Evolutionary conservation across 2,113 vertebrate species (phyloP).

Genomic region (Chaetodon auriga): DNA sequence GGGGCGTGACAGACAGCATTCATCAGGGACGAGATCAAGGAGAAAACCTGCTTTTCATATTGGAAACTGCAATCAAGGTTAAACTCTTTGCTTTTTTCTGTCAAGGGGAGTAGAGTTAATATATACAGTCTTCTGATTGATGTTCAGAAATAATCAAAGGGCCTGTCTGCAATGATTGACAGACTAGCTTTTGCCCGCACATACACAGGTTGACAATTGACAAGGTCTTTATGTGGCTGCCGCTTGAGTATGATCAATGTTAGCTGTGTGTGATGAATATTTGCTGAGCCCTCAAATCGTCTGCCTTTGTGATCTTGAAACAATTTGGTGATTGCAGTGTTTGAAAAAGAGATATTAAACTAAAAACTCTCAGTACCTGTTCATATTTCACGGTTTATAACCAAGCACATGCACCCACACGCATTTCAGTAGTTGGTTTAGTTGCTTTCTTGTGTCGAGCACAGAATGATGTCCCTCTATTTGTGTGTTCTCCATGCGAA

Average conservation of each 20-base stretch:
- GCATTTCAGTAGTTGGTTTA: not conserved
- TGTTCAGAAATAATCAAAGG: conserved; percentile 55
- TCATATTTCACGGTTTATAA: not conserved
- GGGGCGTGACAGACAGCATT: not conserved
- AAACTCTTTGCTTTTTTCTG: conserved; percentile 36
- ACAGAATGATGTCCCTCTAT: conserved; percentile 25
- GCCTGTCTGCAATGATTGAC: conserved; percentile 55
- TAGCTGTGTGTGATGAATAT: conserved; percentile 43
- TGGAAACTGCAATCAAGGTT: conserved; percentile 47
- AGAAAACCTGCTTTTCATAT: conserved; percentile 42
- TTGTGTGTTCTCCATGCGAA: conserved; percentile 27
- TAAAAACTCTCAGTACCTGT: not conserved
- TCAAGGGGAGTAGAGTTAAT: conserved; percentile 17
- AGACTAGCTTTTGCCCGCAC: conserved; percentile 14
- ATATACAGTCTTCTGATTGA: conserved; percentile 27
- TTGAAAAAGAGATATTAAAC: conserved; percentile 10
- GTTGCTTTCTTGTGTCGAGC: not conserved
- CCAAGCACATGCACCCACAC: not conserved
- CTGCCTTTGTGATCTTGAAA: conserved; percentile 28
- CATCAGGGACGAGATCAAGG: conserved; percentile 8
- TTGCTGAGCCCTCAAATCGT: conserved; percentile 15
- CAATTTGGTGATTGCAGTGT: not conserved
- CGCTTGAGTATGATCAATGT: conserved; percentile 33
- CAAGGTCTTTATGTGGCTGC: conserved; percentile 39
- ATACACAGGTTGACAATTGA: conserved; percentile 43